These are phyloP conservation scores for Scophthalmus maximus DNA, from an alignment of 2,113 vertebrate genomes.

Conservation along the genomic window DNA sequence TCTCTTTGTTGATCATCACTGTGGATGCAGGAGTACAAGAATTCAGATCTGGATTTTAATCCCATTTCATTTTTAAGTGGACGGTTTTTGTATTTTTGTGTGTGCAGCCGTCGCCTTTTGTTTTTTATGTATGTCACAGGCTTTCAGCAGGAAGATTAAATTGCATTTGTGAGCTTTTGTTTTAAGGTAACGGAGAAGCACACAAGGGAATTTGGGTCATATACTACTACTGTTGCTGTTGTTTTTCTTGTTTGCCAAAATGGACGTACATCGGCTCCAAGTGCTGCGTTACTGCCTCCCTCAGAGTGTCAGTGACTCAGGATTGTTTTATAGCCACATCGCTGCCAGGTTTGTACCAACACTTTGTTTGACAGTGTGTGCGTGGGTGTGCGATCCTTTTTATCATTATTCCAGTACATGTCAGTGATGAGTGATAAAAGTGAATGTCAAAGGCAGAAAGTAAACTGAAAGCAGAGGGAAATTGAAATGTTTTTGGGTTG, in stretches of 20 bases:
- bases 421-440: conserved; percentile 12
- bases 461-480: not conserved
- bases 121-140: not conserved
- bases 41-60: conserved; percentile 24
- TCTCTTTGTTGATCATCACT: conserved; percentile 70
- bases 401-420: not conserved
- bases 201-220: conserved; percentile 18
- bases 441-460: conserved; percentile 23
- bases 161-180: conserved; percentile 28
- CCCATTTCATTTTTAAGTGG: conserved; percentile 14
- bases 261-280: conserved; percentile 75
- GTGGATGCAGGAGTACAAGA: conserved; percentile 26
- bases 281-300: conserved; percentile 78
- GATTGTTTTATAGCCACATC: conserved; percentile 73
- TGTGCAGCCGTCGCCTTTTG: not conserved
- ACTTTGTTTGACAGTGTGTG: conserved; percentile 17
- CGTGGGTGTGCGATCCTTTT: conserved; percentile 17
- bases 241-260: conserved; percentile 48
- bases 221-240: conserved; percentile 1
- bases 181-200: conserved; percentile 24
- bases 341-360: conserved; percentile 75
- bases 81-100: conserved; percentile 13
- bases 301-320: conserved; percentile 81
- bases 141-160: conserved; percentile 38
- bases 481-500: not conserved